Evolutionary conservation across 2,797 vertebrate genomes (phyloP), one percentile per base, ranked within the genome.

Genomic region (Lates japonicus): DNA sequence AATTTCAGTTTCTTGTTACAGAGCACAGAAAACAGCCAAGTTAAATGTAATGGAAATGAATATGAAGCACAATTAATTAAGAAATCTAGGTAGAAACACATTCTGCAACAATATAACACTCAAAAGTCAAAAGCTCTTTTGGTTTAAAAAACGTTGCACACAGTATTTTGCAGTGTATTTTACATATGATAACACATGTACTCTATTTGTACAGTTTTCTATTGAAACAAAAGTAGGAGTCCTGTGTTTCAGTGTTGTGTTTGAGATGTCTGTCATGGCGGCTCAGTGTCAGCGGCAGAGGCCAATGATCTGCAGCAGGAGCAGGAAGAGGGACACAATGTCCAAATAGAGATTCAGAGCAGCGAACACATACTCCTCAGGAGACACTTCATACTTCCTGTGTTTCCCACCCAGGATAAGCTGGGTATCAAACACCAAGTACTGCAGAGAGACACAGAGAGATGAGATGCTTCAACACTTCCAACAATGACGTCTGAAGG

Each of bases 291-390:
- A 95, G 78, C 86, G 87, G 49, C 90, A 91, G 59, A 95, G 25
- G 52, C 93, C 89, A 67, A 95, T 89, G 74, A 98, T 58, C 74
- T 94, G 80, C 84, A 98, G 93, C 74, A 97, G 83, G 55, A 97
- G 71, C 51, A 97, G 59, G 89, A 96, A 97, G 79, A 97, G 71
- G 58, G 79, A 84, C 58, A 96, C 66, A 6, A 97, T 93, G 82
- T 97, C 96, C 92, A 98, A 68, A 81, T 96, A 97, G 61, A 97
- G 95, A 82, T 94, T 97, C 65, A 96, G 94, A 35, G 94, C 93
- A 49, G 96, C 96, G 79, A 96, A 97, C 61, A 97, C 79, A 7
- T 97, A 97, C 74, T 97, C 97, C 83, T 97, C 96, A 0, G 96
- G 95, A 87, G 88, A 93, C 76, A 97, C 22, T 52, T 87, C 17